phyloP scores from a whole-genome alignment of 2,797 vertebrate species.

The Sarcoramphus papa region DNA sequence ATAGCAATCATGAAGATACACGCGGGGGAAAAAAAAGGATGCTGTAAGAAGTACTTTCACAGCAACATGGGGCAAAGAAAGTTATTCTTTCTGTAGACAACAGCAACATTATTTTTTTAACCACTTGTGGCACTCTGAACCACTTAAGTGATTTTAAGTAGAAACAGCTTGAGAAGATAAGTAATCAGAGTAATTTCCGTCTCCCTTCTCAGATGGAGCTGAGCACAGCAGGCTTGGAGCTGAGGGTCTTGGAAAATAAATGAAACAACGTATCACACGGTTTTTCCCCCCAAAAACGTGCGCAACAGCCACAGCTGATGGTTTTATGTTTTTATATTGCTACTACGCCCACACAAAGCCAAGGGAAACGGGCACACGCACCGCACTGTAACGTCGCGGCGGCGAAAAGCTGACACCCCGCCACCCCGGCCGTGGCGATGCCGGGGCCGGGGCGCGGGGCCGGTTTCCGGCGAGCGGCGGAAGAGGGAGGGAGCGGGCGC shows the following conservation, averaged over 20 bases:
- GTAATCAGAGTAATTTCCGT: rapidly evolving
- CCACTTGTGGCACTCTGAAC: neutral
- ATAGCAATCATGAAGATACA: rapidly evolving
- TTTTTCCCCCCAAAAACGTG: too few species aligned
- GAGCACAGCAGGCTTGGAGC: neutral
- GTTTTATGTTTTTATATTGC: too few species aligned
- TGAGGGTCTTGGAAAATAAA: neutral
- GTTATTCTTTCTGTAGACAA: rapidly evolving
- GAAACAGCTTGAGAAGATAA: too few species aligned
- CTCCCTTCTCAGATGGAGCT: neutral
- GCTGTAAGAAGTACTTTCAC: too few species aligned
- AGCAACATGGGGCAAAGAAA: neutral
- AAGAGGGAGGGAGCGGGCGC: neutral
- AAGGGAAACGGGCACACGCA: too few species aligned
- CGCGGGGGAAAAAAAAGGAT: too few species aligned
- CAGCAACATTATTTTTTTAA: rapidly evolving
- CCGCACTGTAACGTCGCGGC: too few species aligned
- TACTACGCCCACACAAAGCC: too few species aligned
- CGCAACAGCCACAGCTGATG: too few species aligned
- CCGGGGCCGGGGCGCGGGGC: neutral
- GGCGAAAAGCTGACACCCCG: too few species aligned
- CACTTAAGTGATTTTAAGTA: neutral
- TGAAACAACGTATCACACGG: too few species aligned
- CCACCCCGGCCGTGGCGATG: neutral
- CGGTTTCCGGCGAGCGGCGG: neutral